Evolutionary conservation across 2,113 vertebrate genomes (phyloP).

Genomic region (Mus spicilegus): DNA sequence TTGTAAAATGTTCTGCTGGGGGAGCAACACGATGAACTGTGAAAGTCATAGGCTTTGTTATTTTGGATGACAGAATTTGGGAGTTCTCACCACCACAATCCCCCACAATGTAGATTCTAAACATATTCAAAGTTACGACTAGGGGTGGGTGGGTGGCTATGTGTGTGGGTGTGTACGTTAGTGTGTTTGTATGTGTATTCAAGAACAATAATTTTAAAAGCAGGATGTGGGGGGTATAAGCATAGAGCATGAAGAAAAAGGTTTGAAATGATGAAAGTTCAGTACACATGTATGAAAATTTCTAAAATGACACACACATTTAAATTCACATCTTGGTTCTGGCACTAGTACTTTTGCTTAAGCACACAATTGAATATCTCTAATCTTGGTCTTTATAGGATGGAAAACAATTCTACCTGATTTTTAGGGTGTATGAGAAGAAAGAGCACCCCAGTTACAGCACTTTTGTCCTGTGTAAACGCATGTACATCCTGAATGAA

Average conservation of each 20-base stretch:
- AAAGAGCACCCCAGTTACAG: neutral
- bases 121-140: no score
- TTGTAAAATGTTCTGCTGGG: neutral
- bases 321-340: neutral
- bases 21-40: neutral
- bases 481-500: no score
- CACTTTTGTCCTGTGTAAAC: neutral
- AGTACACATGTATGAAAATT: neutral
- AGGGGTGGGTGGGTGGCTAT: rapidly evolving
- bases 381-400: neutral
- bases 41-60: neutral
- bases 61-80: neutral
- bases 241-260: neutral
- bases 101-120: neutral
- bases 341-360: neutral
- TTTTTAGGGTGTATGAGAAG: neutral
- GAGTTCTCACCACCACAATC: neutral
- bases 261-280: neutral
- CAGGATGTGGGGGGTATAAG: neutral
- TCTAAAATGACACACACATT: neutral
- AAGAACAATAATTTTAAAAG: no score
- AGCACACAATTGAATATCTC: neutral
- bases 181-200: neutral
- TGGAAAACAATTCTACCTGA: neutral
- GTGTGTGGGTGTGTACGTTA: neutral